A percentile compares a stretch with the other conserved stretches of the same genome.
These are phyloP conservation scores for Orientallactaga sibirica DNA, from an alignment of 2,797 vertebrate genomes.

Conservation along the genomic window DNA sequence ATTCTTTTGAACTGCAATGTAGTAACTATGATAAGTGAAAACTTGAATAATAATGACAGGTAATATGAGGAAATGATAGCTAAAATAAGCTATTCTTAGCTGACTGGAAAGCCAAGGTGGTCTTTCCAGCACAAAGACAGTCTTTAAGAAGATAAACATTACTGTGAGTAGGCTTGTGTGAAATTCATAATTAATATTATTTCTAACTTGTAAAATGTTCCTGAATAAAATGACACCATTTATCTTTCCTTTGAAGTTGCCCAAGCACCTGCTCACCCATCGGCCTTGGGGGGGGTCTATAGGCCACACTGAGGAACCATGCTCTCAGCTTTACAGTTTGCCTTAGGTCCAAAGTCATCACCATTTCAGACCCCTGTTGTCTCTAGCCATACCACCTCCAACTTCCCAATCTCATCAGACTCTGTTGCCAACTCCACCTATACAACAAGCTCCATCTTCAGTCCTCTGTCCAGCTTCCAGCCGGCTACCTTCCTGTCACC, in stretches of 20 bases:
- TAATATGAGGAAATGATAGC: background rate
- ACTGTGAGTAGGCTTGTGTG: slow-evolving; percentile 12
- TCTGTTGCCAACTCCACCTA: background rate
- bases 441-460: background rate
- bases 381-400: background rate
- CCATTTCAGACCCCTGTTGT: background rate
- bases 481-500: background rate
- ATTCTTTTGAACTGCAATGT: background rate
- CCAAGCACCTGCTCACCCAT: background rate
- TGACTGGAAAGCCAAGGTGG: slow-evolving; percentile 10
- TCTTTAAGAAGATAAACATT: slow-evolving; percentile 26
- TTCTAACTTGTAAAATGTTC: slow-evolving; percentile 22
- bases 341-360: background rate
- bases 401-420: background rate
- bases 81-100: slow-evolving; percentile 10
- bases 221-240: slow-evolving; percentile 42
- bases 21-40: slow-evolving; percentile 16
- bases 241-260: slow-evolving; percentile 15
- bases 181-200: slow-evolving; percentile 38
- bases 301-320: background rate
- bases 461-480: background rate
- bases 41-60: slow-evolving; percentile 41
- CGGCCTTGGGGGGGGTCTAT: background rate
- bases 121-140: slow-evolving; percentile 30
- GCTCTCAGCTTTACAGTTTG: background rate